Base-by-base conservation (phyloP, 2,113 vertebrate species). In the Neogobius melanostomus region DNA sequence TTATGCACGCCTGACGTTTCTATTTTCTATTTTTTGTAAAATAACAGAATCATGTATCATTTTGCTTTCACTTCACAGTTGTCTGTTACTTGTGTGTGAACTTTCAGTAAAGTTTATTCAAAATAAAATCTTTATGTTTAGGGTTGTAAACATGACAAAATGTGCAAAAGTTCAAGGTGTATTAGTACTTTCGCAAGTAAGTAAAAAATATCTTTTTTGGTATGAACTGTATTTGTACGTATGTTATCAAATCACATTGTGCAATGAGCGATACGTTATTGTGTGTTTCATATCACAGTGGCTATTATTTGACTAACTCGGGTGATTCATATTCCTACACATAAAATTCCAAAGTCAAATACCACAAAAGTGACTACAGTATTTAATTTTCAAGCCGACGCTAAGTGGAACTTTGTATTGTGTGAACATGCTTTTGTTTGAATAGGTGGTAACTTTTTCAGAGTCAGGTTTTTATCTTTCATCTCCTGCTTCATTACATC, bases 311-410 rank as follows among this genome's bases (percentile, higher is more conserved):
- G 63, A 75, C 11, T 57, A 50, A 85, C 77, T 82, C 59, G 71
- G 52, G 5, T 57, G 44, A 49, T 59, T 61, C 11, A 50, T 68
- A 61, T 68, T 54, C n/a, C 59, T 28, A 14, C n/a, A 60, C n/a
- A 50, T 17, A 46, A 21, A 10, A 16, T 11, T 10, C 71, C 60
- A 79, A 71, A 72, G 50, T 70, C 46, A 65, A 7, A 21, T 28
- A 68, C 21, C 10, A 2, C 5, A 57, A 47, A 5, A 64, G 59
- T 79, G 52, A 69, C 43, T 56, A n/a, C n/a, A n/a, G n/a, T 78
- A 47, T 80, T 83, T 71, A 54, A 75, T 77, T 64, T 69, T 66
- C 36, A 83, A 78, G 80, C 84, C 76, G 36, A 47, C 48, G 36
- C 16, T 45, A 45, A 68, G 21, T 42, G 62, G 60, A 46, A 16